phyloP scores from a whole-genome alignment of 2,888 invertebrate species.

The Lamellibrachia satsuma region DNA sequence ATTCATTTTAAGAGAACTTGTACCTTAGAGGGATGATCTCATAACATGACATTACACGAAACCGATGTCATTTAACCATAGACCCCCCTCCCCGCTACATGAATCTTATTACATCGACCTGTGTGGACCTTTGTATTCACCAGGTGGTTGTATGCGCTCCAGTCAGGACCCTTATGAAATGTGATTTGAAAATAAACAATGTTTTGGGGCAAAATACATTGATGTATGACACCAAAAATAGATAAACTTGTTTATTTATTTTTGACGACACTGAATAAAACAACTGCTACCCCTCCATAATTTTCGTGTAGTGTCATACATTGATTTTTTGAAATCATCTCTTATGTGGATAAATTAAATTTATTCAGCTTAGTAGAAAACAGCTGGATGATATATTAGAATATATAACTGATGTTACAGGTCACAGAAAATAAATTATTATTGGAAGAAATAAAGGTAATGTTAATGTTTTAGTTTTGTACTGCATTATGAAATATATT shows the following conservation, averaged over 20 bases:
- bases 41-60: not conserved
- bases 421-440: not conserved
- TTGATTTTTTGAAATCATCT: not conserved
- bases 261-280: not conserved
- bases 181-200: no score
- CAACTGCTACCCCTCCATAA: not conserved
- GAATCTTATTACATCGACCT: no score
- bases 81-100: no score
- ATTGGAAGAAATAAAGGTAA: not conserved
- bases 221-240: no score
- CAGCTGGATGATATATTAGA: slow-evolving; percentile 1
- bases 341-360: not conserved
- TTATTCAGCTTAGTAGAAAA: not conserved
- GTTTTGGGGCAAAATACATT: no score
- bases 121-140: not conserved
- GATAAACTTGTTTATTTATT: no score
- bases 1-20: not conserved
- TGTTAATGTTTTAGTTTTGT: not conserved
- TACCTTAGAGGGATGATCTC: not conserved
- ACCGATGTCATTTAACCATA: not conserved
- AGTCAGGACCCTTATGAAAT: no score
- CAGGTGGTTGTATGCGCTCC: no score
- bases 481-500: not conserved
- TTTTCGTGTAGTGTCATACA: not conserved
- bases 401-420: not conserved